phyloP scores from a whole-genome alignment of 2,797 vertebrate genomes.

The Neosilurus mollespiculum region DNA sequence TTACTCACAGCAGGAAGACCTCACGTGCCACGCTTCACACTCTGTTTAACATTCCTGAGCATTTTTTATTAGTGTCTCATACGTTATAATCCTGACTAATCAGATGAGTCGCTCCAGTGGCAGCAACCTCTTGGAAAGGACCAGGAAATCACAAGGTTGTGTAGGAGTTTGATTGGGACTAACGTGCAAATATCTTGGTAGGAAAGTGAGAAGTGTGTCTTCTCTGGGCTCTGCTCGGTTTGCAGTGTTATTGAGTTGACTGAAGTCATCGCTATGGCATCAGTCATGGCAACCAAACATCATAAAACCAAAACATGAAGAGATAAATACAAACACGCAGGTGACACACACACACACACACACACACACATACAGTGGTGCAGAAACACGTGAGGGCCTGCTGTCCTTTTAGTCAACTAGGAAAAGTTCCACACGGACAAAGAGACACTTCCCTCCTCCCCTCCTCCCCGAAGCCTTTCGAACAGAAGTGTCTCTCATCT shows the following conservation, averaged over 20 bases:
- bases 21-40: background rate
- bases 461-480: background rate
- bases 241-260: slow-evolving; percentile 56
- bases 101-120: slow-evolving; percentile 14
- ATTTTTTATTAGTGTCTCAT: background rate
- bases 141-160: slow-evolving; percentile 27
- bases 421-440: slow-evolving; percentile 10
- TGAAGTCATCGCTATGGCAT: slow-evolving; percentile 61
- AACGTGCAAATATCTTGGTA: slow-evolving; percentile 24
- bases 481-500: background rate
- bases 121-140: background rate
- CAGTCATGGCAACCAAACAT: slow-evolving; percentile 58
- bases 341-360: slow-evolving; percentile 36
- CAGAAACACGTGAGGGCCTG: slow-evolving; percentile 40
- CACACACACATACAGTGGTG: background rate
- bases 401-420: slow-evolving; percentile 38
- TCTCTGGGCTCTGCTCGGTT: background rate
- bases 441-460: background rate
- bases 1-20: slow-evolving; percentile 8
- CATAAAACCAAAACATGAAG: slow-evolving; percentile 50
- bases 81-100: slow-evolving; percentile 3
- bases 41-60: background rate
- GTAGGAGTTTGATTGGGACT: slow-evolving; percentile 34
- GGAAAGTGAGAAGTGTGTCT: slow-evolving; percentile 17
- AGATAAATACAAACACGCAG: slow-evolving; percentile 46